These are phyloP conservation scores for Edolisoma coerulescens DNA, from an alignment of 2,113 vertebrate genomes.

Conservation along the genomic window DNA sequence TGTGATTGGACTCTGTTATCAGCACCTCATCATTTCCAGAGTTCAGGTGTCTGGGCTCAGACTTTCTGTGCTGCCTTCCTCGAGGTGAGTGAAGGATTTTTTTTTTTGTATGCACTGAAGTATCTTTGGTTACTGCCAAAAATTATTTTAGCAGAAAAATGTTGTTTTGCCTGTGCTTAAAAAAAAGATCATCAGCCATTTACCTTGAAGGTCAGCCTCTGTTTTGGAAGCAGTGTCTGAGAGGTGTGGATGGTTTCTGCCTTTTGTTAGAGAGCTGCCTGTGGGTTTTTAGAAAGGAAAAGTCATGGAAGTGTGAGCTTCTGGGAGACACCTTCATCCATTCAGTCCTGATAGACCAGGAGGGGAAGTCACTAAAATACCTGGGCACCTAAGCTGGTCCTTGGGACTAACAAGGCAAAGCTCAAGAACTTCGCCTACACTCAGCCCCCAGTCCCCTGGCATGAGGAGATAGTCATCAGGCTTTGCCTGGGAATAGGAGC, in stretches of 20 bases:
- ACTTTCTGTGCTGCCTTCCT: neutral
- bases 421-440: rapidly evolving
- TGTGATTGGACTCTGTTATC: neutral
- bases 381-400: neutral
- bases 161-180: neutral
- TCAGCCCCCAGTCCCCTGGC: neutral
- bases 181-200: neutral
- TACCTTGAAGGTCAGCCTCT: neutral
- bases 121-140: neutral
- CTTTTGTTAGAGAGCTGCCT: neutral
- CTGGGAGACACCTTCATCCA: neutral
- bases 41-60: neutral
- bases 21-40: rapidly evolving
- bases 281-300: neutral
- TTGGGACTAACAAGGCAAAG: neutral
- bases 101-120: neutral
- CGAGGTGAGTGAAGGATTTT: neutral
- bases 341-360: neutral
- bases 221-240: neutral
- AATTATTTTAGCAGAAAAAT: neutral
- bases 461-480: neutral
- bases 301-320: neutral
- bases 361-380: neutral
- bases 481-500: neutral
- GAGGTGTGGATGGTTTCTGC: neutral